Evolutionary conservation across 1,140 invertebrate genomes (phyloP), one percentile per base, ranked within the genome.

Genomic region (Hestina assimilis): DNA sequence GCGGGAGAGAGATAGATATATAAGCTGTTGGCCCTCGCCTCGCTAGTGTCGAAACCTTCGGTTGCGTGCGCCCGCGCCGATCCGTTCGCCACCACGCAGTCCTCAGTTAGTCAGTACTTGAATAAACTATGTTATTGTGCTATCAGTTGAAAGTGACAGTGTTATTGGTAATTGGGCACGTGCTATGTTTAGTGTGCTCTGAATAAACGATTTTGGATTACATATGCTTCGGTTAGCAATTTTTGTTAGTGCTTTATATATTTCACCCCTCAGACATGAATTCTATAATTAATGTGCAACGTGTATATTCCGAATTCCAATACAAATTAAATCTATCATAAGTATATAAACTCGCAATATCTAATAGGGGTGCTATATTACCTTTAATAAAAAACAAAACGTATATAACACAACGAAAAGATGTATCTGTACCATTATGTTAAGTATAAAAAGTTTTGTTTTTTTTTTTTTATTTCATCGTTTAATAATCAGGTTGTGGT

Each of bases 41-140:
- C 61, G 63, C 59, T 65, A 59, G 64, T 84, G 81, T 82, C 59
- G 81, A 81, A 82, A 87, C 79, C 75, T 72, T 71, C 28, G 79
- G 63, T 83, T 80, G 83, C 83, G 70, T 70, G 72, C 79, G 74
- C 60, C 46, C 29, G 69, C 69, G 67, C 59, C 31, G 57, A 53
- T 47, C 66, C 54, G 63, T 58, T 66, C 63, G 66, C 69, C 66
- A 69, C 65, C 70, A 75, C 67, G 57, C 66, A 66, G 69, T 77
- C 61, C 54, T 58, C 47, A 60, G 53, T 69, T 46, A 62, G 57
- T 71, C 71, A 61, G 75, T 54, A 64, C 63, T 47, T 38, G 60
- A 72, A 72, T 66, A 71, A 63, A 70, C 68, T 59, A 66, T 70
- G 59, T 63, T 64, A 67, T 63, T 67, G 74, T 76, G 74, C 47